Conservation (phyloP, 2,888 invertebrate species). For the Melipona beecheii region DNA sequence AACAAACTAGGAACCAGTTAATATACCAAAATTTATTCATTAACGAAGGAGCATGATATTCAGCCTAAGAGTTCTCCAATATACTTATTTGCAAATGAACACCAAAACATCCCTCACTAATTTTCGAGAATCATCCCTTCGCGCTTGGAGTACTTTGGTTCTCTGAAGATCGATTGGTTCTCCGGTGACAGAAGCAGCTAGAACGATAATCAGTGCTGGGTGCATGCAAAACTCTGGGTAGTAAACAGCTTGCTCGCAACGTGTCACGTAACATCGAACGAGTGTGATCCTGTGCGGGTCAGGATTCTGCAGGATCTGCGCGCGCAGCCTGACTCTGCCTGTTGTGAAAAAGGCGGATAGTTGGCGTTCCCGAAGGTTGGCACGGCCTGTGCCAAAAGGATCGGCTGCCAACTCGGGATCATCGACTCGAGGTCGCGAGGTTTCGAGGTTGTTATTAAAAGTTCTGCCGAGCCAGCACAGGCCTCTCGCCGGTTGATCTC, state of each 20-base stretch:
- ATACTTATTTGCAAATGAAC: no score
- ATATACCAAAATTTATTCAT: no score
- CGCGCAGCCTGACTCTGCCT: constrained; percentile 43
- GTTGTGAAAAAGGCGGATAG: constrained; percentile 9
- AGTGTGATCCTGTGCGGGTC: constrained; percentile 41
- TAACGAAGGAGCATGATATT: no score
- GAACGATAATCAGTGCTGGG: constrained; percentile 40
- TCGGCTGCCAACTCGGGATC: constrained; percentile 14
- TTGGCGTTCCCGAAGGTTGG: constrained; percentile 14
- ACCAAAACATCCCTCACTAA: no score
- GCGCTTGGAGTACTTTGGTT: no score
- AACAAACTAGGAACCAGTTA: no score
- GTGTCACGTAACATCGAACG: constrained; percentile 48
- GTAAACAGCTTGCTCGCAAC: constrained; percentile 56
- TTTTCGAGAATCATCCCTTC: neutral
- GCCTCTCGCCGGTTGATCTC: neutral
- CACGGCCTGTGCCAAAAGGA: neutral
- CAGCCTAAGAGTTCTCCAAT: no score
- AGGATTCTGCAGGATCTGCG: constrained; percentile 66
- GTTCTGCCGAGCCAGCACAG: constrained; percentile 22
- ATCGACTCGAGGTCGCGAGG: neutral
- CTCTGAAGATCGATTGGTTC: constrained; percentile 18
- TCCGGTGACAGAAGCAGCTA: constrained; percentile 20
- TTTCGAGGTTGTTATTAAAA: constrained; percentile 41
- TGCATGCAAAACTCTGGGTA: constrained; percentile 57